A percentile compares a stretch with the other conserved stretches of the same genome.
phyloP scores from a whole-genome alignment of 2,888 invertebrate species.

The Allygus modestus region DNA sequence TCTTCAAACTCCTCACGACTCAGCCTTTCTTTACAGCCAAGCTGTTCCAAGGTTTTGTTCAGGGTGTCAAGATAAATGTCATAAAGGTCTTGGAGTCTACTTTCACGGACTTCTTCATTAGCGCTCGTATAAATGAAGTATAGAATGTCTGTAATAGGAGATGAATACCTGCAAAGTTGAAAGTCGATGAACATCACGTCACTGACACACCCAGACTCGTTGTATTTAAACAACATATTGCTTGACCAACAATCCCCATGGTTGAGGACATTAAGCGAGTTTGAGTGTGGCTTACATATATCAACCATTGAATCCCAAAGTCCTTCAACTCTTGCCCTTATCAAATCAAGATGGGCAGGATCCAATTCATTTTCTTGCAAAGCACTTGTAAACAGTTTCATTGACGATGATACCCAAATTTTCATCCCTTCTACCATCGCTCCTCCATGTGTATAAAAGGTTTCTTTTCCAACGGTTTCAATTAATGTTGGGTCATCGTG shows the following conservation, averaged over 20 bases:
- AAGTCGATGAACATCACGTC: conserved; percentile 64
- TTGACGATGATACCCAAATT: not conserved
- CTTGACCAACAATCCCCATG: conserved; percentile 65
- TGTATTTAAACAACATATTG: conserved; percentile 67
- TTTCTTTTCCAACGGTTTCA: conserved; percentile 39
- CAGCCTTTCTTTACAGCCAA: conserved; percentile 41
- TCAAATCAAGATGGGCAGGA: not conserved
- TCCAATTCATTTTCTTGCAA: conserved; percentile 5
- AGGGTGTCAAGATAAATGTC: conserved; percentile 51
- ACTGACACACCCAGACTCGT: conserved; percentile 21
- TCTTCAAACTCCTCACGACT: conserved; percentile 9
- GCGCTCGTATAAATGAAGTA: conserved; percentile 62
- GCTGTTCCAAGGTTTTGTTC: conserved; percentile 36
- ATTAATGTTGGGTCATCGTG: conserved; percentile 30
- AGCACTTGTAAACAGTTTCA: not conserved
- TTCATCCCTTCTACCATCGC: not conserved
- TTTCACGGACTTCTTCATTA: conserved; percentile 54
- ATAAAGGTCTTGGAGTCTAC: conserved; percentile 46
- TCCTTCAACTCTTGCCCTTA: not conserved
- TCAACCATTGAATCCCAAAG: conserved; percentile 41
- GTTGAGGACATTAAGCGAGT: conserved; percentile 61
- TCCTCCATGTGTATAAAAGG: conserved; percentile 1
- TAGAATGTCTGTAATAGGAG: conserved; percentile 63
- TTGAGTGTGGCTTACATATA: not conserved
- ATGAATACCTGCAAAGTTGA: conserved; percentile 62